Conservation (phyloP, 2,888 invertebrate species). For the Scaptomyza parva region DNA sequence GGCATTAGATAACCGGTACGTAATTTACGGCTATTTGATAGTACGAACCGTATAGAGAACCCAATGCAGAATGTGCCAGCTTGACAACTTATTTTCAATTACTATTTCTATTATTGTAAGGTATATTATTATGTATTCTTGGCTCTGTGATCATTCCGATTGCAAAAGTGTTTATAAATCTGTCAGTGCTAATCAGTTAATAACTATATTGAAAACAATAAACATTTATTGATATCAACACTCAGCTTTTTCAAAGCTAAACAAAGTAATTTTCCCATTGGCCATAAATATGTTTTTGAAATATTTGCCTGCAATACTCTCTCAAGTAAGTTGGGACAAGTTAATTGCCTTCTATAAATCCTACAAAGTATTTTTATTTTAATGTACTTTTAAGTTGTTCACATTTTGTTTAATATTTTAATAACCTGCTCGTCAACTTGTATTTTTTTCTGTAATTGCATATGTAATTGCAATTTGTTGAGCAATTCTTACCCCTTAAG, state of each 20-base stretch:
- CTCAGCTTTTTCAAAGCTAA: conserved; percentile 26
- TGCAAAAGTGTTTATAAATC: conserved; percentile 40
- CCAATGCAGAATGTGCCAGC: too few relatives aligned
- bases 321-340: conserved; percentile 5
- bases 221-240: conserved; percentile 33
- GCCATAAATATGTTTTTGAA: conserved; percentile 35
- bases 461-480: conserved; percentile 11
- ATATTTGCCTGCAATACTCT: conserved; percentile 4
- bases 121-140: not conserved
- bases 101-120: conserved; percentile 2
- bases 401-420: not conserved
- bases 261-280: conserved; percentile 8
- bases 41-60: too few relatives aligned
- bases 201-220: conserved; percentile 14
- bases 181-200: not conserved
- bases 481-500: not conserved
- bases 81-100: conserved; percentile 46
- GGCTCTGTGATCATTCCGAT: conserved; percentile 10
- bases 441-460: not conserved
- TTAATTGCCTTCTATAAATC: conserved; percentile 26
- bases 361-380: conserved; percentile 13
- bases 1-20: conserved; percentile 36
- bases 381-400: conserved; percentile 4
- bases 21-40: conserved; percentile 45
- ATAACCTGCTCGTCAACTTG: not conserved